phyloP scores from a whole-genome alignment of 2,113 vertebrate genomes.

The Labrus mixtus region DNA sequence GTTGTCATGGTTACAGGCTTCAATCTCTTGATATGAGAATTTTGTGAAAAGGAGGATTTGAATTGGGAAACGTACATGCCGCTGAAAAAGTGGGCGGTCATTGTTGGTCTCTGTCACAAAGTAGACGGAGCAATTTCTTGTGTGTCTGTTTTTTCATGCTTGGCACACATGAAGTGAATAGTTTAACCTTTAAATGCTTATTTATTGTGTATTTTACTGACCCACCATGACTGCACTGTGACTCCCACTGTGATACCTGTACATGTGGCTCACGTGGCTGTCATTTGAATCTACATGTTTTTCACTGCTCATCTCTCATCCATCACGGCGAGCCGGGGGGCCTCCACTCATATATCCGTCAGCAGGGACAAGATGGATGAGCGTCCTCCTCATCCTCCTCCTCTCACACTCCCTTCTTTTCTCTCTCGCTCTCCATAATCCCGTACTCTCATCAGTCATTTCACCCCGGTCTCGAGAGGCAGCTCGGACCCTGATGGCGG shows the following conservation, averaged over 20 bases:
- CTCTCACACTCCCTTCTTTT: constrained; percentile 1
- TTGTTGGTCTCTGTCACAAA: too few species aligned
- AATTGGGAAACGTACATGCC: too few species aligned
- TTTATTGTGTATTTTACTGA: neutral
- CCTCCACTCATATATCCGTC: constrained; percentile 41
- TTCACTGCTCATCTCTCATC: constrained; percentile 52
- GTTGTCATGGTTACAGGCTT: too few species aligned
- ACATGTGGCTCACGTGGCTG: neutral
- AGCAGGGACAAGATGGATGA: constrained; percentile 47
- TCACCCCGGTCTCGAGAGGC: neutral
- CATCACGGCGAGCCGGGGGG: constrained; percentile 37
- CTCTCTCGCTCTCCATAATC: constrained; percentile 22
- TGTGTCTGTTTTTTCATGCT: too few species aligned
- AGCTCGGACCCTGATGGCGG: constrained; percentile 20
- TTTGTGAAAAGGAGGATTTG: too few species aligned
- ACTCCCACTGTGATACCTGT: constrained; percentile 1
- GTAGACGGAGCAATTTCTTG: too few species aligned
- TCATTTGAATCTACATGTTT: constrained; percentile 57
- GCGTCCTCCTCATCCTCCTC: constrained; percentile 45
- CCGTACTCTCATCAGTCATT: constrained; percentile 54
- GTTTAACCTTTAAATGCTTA: neutral
- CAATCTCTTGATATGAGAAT: too few species aligned
- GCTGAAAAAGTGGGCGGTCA: too few species aligned
- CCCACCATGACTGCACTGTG: too few species aligned
- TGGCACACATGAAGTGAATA: neutral